A percentile compares a stretch with the other conserved stretches of the same genome.
phyloP scores from a whole-genome alignment of 2,113 vertebrate species.

The Sinocyclocheilus rhinocerous region DNA sequence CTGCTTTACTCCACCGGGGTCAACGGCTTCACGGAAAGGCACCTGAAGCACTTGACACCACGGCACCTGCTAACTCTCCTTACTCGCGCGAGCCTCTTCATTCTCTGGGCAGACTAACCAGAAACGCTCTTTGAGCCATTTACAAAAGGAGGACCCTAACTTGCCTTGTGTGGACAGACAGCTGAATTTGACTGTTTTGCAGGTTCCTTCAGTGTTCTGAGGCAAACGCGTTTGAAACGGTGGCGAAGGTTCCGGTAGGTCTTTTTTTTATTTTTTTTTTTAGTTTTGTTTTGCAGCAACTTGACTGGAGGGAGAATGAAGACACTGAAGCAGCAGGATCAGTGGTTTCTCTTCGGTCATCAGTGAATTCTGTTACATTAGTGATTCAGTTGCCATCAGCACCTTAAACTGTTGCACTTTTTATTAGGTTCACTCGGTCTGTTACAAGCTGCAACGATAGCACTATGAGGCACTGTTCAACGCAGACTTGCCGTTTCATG shows the following conservation, averaged over 20 bases:
- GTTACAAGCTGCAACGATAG: slow-evolving; percentile 66
- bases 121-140: slow-evolving; percentile 41
- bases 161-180: slow-evolving; percentile 31
- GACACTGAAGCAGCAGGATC: slow-evolving; percentile 48
- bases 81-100: slow-evolving; percentile 10
- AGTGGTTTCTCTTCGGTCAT: slow-evolving; percentile 45
- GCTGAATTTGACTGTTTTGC: slow-evolving; percentile 38
- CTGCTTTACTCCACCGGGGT: background rate
- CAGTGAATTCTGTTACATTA: slow-evolving; percentile 55
- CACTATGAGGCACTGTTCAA: slow-evolving; percentile 60
- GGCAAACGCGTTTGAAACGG: slow-evolving; percentile 39
- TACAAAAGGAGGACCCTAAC: slow-evolving; percentile 16
- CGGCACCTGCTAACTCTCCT: background rate
- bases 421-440: slow-evolving; percentile 60
- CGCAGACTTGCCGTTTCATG: slow-evolving; percentile 49
- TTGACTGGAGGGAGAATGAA: slow-evolving; percentile 26
- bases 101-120: slow-evolving; percentile 46
- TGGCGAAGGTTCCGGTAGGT: background rate
- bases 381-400: slow-evolving; percentile 72
- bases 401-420: slow-evolving; percentile 82
- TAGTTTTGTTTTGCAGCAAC: slow-evolving; percentile 6
- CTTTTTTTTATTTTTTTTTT: slow-evolving; percentile 8
- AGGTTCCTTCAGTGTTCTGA: slow-evolving; percentile 56
- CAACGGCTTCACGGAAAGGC: background rate
- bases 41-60: slow-evolving; percentile 47